phyloP scores from a whole-genome alignment of 2,797 vertebrate species.

The Coilia nasus region DNA sequence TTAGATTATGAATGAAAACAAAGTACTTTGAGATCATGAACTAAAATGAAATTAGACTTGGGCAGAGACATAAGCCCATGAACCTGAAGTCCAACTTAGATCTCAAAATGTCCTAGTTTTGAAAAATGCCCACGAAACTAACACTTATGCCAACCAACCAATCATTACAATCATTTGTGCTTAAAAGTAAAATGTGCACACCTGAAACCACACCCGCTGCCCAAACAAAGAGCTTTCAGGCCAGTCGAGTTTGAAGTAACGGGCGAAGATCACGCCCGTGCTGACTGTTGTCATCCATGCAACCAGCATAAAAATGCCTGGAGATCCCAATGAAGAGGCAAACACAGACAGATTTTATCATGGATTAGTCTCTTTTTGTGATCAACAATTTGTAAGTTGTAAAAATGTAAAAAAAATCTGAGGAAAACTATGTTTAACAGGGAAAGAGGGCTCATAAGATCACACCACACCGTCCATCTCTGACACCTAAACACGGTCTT shows the following conservation, averaged over 20 bases:
- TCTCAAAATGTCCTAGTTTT: too few relatives aligned
- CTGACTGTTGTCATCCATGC: slow-evolving; percentile 83
- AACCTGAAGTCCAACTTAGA: too few relatives aligned
- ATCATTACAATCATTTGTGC: background rate
- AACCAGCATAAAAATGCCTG: slow-evolving; percentile 83
- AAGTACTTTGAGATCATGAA: too few relatives aligned
- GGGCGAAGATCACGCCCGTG: slow-evolving; percentile 80
- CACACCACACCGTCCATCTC: background rate
- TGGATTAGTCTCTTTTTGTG: too few relatives aligned
- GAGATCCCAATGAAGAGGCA: background rate
- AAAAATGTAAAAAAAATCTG: too few relatives aligned
- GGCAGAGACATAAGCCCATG: too few relatives aligned
- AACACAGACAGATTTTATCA: background rate
- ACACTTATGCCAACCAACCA: background rate
- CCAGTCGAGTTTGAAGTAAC: slow-evolving; percentile 85
- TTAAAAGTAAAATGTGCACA: slow-evolving; percentile 47
- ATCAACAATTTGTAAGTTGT: too few relatives aligned
- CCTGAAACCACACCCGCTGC: slow-evolving; percentile 87
- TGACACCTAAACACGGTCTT: background rate
- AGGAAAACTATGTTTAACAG: too few relatives aligned
- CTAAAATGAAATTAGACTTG: too few relatives aligned
- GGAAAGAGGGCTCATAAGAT: too few relatives aligned
- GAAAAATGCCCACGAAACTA: background rate
- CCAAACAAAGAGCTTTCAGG: slow-evolving; percentile 73
- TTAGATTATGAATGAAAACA: too few relatives aligned